Evolutionary conservation across 2,113 vertebrate genomes (phyloP).

Genomic region (Passer domesticus): DNA sequence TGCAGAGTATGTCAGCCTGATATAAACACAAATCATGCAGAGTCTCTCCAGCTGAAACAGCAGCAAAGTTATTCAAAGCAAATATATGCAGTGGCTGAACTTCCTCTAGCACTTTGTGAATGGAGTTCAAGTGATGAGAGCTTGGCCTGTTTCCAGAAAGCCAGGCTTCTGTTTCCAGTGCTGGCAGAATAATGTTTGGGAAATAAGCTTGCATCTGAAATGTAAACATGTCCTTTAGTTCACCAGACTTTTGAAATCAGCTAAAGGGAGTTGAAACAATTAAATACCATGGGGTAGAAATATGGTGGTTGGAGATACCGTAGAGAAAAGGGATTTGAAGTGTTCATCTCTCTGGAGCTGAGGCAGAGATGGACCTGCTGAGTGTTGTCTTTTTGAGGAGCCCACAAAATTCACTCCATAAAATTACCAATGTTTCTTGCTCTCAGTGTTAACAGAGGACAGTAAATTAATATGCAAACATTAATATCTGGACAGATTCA

Average conservation of each 20-base stretch:
- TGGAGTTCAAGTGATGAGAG: not conserved
- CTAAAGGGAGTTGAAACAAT: not conserved
- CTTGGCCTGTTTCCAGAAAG: not conserved
- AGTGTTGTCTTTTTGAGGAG: not conserved
- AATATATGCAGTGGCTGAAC: conserved; percentile 12
- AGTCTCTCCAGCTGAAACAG: conserved; percentile 17
- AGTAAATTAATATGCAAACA: not conserved
- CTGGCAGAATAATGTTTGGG: not conserved
- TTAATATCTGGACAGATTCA: not conserved
- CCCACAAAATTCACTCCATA: not conserved
- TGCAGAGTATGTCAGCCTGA: not conserved
- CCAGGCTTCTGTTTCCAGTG: not conserved
- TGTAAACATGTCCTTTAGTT: not conserved
- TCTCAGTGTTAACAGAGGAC: not conserved
- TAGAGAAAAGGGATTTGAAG: not conserved
- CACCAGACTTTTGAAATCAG: not conserved
- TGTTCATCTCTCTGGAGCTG: not conserved
- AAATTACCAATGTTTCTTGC: not conserved
- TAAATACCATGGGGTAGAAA: not conserved
- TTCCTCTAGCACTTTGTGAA: not conserved
- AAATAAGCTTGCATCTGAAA: conserved; percentile 27
- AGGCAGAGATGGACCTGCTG: not conserved
- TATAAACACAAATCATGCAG: not conserved
- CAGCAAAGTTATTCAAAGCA: conserved; percentile 23
- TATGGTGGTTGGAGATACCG: not conserved